Base-by-base conservation (phyloP, 2,797 vertebrate genomes). In the Urosaurus nigricauda region DNA sequence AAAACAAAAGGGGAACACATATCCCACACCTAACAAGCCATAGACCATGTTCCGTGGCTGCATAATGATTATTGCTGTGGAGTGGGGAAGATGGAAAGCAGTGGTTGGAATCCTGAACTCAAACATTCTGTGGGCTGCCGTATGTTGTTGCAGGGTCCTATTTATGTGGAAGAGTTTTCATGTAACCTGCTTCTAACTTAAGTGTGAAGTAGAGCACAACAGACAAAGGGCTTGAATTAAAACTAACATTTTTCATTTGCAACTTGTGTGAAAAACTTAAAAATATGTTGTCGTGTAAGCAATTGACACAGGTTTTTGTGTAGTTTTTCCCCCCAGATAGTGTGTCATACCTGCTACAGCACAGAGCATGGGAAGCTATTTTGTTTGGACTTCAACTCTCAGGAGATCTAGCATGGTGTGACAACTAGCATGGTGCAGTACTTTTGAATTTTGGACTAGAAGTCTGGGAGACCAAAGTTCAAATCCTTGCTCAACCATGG, bases 241-340 rank as follows among this genome's bases (percentile, higher is more conserved):
- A 56, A 9, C 26, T n/a, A 70, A 11, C 75, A n/a, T 19, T 68
- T 60, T 83, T 91, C 88, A 89, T 93, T 90, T 94, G 92, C 92
- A 90, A 47, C 47, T 70, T 89, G 82, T 85, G 92, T 94, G 83
- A 91, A 91, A 85, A 37, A 80, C 83, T 90, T 43, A 0, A 0
- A 90, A 74, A 68, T 65, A 11, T 90, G 93, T 89, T 84, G 43
- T 86, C 82, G 35, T 85, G 2, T 90, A 91, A 58, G 32, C 60
- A 16, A 73, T 90, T 40, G 82, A 84, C 32, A 53, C 17, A 71
- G 21, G 56, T 51, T 43, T 51, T 1, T 51, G 47, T 51, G 47
- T 8, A 51, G 17, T 35, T 73, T 86, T 80, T 47, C 88, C 85
- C 90, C 74, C 73, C 73, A 88, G 78, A 63, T 85, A 47, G 17